Evolutionary conservation across 2,797 vertebrate genomes (phyloP), one percentile per base, ranked within the genome.

Genomic region (Sus cebifrons): DNA sequence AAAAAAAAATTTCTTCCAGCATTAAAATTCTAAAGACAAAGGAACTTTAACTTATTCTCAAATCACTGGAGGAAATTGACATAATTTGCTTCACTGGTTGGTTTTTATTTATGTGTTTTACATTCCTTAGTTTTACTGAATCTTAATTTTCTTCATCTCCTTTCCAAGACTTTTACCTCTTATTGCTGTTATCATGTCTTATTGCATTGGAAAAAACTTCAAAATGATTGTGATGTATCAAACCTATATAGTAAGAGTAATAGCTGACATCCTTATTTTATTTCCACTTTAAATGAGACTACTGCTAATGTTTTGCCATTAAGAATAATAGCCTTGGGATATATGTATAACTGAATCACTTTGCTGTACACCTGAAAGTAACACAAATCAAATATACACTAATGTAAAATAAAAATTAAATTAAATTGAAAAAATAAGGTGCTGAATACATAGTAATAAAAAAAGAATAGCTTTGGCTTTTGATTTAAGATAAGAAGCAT

Each of bases 1-100:
- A 36, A 36, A 36, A 36, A 36, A 91, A 71, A 16, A 95, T 92
- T 70, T 60, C 84, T 81, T 91, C 36, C 44, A 86, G 23, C 8
- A 49, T 84, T 91, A 77, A 67, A 84, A 95, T 87, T 92, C 54
- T 79, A 87, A 96, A 64, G 83, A 82, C 49, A 71, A 60, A 90
- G 52, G 25, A 82, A 82, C 2, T 52, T 88, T 12, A 64, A 40
- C 65, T 70, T 92, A 44, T 93, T 85, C 23, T 91, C 17, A 44
- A 15, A 40, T 89, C 40, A 52, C 52, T 95, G 70, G 79, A 92
- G 20, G 54, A 96, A 78, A 58, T 20, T 70, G 13, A 77, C 29
- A 75, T 82, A 79, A 82, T 77, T 82, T 93, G 73, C 62, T 91
- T 77, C 15, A 68, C n/a, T 87, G 86, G 21, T 25, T 95, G 52